These are phyloP conservation scores for Phyllotis vaccarum DNA, from an alignment of 2,797 vertebrate genomes.

Conservation along the genomic window DNA sequence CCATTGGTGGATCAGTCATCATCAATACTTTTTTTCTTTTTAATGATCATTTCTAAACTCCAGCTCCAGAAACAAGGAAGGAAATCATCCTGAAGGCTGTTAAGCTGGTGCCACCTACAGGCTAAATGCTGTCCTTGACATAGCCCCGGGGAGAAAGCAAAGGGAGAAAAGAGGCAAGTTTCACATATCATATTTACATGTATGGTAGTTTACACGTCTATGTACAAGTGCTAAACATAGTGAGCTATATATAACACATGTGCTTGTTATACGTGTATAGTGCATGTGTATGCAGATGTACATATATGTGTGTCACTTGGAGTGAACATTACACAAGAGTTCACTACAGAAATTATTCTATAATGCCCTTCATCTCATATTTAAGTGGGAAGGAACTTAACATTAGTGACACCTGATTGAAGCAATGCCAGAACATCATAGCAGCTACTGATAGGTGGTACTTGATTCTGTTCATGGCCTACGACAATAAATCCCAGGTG, in stretches of 20 bases:
- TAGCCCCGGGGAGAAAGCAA: not conserved
- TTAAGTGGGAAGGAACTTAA: not conserved
- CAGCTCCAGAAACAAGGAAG: not conserved
- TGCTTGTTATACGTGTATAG: not conserved
- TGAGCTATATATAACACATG: not conserved
- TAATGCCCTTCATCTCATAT: not conserved
- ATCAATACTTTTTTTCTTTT: not conserved
- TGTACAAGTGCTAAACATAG: not conserved
- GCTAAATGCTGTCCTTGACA: slow-evolving; percentile 53
- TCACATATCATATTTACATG: not conserved
- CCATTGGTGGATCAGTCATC: not conserved
- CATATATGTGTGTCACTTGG: no score
- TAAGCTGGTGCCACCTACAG: slow-evolving; percentile 84
- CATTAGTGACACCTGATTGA: not conserved
- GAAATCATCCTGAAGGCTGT: slow-evolving; percentile 21
- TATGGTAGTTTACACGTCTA: not conserved
- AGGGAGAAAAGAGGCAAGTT: not conserved
- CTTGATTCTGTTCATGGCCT: not conserved
- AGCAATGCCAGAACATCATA: not conserved
- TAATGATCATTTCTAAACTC: not conserved
- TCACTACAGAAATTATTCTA: not conserved
- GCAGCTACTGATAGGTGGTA: not conserved
- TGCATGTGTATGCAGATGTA: no score
- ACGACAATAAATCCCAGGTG: not conserved
- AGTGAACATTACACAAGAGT: not conserved